phyloP scores from a whole-genome alignment of 2,797 vertebrate genomes.

The Hoplostethus atlanticus region DNA sequence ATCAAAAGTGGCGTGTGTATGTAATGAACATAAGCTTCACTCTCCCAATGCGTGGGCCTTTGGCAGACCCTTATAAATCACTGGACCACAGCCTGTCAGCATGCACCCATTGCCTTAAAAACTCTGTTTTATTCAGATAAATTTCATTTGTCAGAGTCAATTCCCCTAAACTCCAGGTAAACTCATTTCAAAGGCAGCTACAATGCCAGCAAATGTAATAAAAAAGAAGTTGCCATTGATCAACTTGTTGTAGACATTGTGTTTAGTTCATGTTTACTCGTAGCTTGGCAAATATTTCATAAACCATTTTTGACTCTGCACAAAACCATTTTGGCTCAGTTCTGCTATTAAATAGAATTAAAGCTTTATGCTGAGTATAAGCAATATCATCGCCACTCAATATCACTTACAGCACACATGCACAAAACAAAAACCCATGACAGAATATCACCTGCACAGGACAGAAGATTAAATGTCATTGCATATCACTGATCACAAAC shows the following conservation, averaged over 20 bases:
- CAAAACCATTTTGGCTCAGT: slow-evolving; percentile 53
- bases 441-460: slow-evolving; percentile 47
- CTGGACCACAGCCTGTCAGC: slow-evolving; percentile 80
- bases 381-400: slow-evolving; percentile 65
- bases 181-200: slow-evolving; percentile 83
- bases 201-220: slow-evolving; percentile 82
- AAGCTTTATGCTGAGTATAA: slow-evolving; percentile 74
- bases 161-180: slow-evolving; percentile 83
- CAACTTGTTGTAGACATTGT: slow-evolving; percentile 83
- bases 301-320: slow-evolving; percentile 63
- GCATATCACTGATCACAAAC: slow-evolving; percentile 46
- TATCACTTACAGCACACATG: slow-evolving; percentile 64
- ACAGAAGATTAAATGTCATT: slow-evolving; percentile 66
- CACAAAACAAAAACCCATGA: slow-evolving; percentile 60
- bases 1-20: slow-evolving; percentile 72
- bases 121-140: slow-evolving; percentile 85
- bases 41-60: slow-evolving; percentile 59
- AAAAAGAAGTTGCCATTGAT: slow-evolving; percentile 84
- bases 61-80: slow-evolving; percentile 85
- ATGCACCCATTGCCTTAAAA: slow-evolving; percentile 79
- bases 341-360: slow-evolving; percentile 68
- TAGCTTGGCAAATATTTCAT: slow-evolving; percentile 61
- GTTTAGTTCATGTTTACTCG: slow-evolving; percentile 75
- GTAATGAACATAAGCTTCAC: slow-evolving; percentile 76
- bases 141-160: slow-evolving; percentile 87